Conservation (phyloP, 2,113 vertebrate genomes). For the Cavia aperea region DNA sequence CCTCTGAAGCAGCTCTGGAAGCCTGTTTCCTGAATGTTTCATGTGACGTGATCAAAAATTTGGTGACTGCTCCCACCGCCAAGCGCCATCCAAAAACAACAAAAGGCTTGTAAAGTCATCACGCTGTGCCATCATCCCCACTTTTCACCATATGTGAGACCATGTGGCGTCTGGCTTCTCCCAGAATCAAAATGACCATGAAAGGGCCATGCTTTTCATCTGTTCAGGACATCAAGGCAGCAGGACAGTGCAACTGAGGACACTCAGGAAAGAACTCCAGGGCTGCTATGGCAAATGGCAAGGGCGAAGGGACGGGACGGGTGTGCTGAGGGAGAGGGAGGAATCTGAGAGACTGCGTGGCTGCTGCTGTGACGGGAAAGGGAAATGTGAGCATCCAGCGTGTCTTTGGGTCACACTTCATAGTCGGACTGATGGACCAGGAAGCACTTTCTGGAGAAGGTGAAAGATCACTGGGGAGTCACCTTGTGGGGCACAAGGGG, state of each 20-base stretch:
- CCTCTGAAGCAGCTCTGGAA: not conserved
- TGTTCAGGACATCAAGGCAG: not conserved
- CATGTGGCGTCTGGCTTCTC: not conserved
- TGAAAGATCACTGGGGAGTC: not conserved
- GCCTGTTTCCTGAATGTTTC: not conserved
- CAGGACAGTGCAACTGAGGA: not conserved
- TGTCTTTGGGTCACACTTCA: not conserved
- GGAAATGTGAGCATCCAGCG: no score
- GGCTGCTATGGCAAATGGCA: not conserved
- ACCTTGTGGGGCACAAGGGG: not conserved
- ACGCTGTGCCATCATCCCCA: no score
- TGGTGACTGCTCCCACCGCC: not conserved
- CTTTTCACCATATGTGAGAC: not conserved
- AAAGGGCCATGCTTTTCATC: not conserved
- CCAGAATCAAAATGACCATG: not conserved
- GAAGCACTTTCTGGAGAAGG: not conserved
- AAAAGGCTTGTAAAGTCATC: not conserved
- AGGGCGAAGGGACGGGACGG: not conserved
- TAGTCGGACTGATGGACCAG: not conserved
- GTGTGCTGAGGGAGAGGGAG: no score
- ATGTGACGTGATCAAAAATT: not conserved
- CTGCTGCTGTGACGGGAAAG: not conserved
- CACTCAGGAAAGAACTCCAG: not conserved
- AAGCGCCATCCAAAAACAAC: not conserved
- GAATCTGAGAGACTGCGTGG: not conserved